Evolutionary conservation across 2,113 vertebrate species (phyloP), one percentile per base, ranked within the genome.

Genomic region (Butastur rufipennis): DNA sequence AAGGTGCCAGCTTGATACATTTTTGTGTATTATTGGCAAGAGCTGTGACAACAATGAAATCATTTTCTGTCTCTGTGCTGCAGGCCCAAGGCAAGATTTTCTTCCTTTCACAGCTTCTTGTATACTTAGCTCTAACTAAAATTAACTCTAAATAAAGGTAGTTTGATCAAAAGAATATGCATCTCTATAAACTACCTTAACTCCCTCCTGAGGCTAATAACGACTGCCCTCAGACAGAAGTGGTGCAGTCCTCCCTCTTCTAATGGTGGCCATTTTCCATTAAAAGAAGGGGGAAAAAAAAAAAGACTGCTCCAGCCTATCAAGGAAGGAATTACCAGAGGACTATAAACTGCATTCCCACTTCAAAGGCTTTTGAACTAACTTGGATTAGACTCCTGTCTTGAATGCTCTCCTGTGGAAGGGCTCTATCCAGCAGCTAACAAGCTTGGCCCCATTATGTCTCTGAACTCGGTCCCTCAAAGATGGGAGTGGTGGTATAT

Each of bases 1-100:
- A 42, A 58, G 2, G 20, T 73, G 66, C 78, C 90, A 80, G 26
- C 45, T 80, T 75, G 80, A 77, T 95, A 65, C 27, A 73, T 89
- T 93, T 96, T 87, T 87, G 50, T 86, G 40, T 62, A 23, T 73
- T 87, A 42, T 36, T 95, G 90, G 81, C 95, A 96, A 55, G 88
- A 66, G 26, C 68, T 92, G 78, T 94, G 81, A 96, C 81, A 89
- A 91, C 3, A 56, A 13, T 55, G 50, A 83, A 94, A 95, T 87
- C 2, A 61, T 82, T 86, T 92, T 90, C 50, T 91, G 47, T 75
- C 56, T 61, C 62, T 65, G 32, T 89, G 74, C 67, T 84, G 55
- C 14, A 53, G 68, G 72, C 47, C 40, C 75, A 55, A 67, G 59
- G 75, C 66, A 85, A 82, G 73, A 31, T 38, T 90, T 79, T 38